Evolutionary conservation across 2,797 vertebrate genomes (phyloP), one percentile per base, ranked within the genome.

Genomic region (Chaetodon trifasciatus): DNA sequence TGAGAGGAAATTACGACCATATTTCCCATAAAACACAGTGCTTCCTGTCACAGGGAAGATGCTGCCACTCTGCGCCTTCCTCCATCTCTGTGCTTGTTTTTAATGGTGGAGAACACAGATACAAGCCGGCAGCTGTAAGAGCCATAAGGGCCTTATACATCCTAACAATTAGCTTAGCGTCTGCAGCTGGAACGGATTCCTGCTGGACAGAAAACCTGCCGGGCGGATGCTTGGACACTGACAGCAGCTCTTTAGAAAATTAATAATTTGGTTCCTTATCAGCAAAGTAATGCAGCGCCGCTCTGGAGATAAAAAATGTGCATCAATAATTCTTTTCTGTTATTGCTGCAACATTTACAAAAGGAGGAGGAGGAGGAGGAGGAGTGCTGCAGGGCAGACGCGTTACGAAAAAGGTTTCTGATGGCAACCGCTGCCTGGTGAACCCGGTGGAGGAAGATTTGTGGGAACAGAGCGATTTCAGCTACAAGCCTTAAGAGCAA

Each of bases 1-100:
- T 8, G 19, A 62, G 16, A 39, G 13, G 42, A 52, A 50, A 70
- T 74, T 19, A 32, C 28, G 44, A 80, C 19, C 78, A 72, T 4
- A 8, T 58, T 69, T 65, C 53, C 69, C 19, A 49, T 63, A 71
- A 83, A 75, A 28, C 2, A 6, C 0, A 2, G 8, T 1, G 44
- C 66, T 60, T 70, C 74, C 66, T 50, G 61, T 70, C 40, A 0
- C 55, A 12, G 32, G 2, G 28, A 52, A 16, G 74, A 28, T 11
- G 55, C 23, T 57, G 61, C 67, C 37, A 0, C 58, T 23, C 35
- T 10, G 40, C 0, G 16, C 32, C 46, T 15, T 19, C 55, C n/a
- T 32, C 1, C 9, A 21, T 23, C 56, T 9, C n/a, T 15, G 8
- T 12, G 2, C 56, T 49, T 32, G n/a, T 13, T 39, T 39, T 47